Percentiles rank a stretch among this genome's conserved stretches.
These are phyloP conservation scores for Lycocorax pyrrhopterus DNA, from an alignment of 2,113 vertebrate genomes.

Conservation along the genomic window DNA sequence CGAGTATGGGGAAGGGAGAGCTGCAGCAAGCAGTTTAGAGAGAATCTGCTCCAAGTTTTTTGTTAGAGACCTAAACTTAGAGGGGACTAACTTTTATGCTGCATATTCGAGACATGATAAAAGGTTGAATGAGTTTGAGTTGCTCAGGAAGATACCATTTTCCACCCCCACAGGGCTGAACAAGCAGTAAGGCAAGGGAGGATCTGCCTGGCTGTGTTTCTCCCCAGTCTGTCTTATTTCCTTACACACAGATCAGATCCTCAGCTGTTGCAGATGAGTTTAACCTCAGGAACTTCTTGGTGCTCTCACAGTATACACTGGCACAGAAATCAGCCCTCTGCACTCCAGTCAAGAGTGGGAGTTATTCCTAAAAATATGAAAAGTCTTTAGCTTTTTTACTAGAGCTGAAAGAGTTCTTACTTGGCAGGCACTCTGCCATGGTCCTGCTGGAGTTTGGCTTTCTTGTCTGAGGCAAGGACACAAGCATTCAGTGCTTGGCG, in stretches of 20 bases:
- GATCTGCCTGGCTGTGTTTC: neutral
- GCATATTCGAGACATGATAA: neutral
- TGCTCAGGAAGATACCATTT: neutral
- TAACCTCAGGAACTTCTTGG: neutral
- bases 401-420: neutral
- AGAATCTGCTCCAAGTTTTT: neutral
- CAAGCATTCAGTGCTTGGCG: neutral
- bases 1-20: neutral
- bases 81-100: neutral
- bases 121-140: neutral
- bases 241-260: neutral
- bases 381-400: neutral
- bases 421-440: neutral
- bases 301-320: neutral
- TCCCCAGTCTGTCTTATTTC: neutral
- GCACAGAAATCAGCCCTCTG: neutral
- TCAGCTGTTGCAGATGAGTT: neutral
- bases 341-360: neutral
- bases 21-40: neutral
- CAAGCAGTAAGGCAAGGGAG: neutral
- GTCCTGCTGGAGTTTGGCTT: neutral
- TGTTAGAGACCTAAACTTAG: neutral
- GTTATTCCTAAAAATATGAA: neutral
- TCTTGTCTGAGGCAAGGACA: neutral
- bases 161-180: neutral